These are phyloP conservation scores for Phyto melanocephala DNA, from an alignment of 2,888 invertebrate species.

Conservation along the genomic window DNA sequence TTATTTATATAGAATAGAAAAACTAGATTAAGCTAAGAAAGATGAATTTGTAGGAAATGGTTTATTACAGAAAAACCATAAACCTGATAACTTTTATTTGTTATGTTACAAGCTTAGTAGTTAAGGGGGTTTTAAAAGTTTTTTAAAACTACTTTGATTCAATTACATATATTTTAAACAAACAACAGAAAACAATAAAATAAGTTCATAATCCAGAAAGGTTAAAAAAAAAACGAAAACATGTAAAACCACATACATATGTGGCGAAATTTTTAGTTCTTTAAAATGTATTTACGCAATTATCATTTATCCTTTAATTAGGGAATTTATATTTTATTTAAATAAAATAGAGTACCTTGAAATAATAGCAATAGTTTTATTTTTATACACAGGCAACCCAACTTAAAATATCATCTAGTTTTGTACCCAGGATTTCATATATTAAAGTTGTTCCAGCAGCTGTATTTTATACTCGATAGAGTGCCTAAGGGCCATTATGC, in stretches of 20 bases:
- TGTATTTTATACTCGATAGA: too few relatives aligned
- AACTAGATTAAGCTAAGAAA: constrained; percentile 38
- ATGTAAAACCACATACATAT: too few relatives aligned
- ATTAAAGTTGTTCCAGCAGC: too few relatives aligned
- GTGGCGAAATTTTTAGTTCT: too few relatives aligned
- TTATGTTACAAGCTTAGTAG: constrained; percentile 60
- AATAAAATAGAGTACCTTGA: constrained; percentile 23
- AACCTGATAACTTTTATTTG: constrained; percentile 27
- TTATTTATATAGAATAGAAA: not conserved
- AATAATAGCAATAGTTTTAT: constrained; percentile 38
- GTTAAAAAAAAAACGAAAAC: too few relatives aligned
- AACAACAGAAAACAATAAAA: too few relatives aligned
- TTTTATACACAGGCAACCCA: not conserved
- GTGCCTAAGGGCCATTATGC: too few relatives aligned
- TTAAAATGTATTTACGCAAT: too few relatives aligned
- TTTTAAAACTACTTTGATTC: not conserved
- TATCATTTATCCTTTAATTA: too few relatives aligned
- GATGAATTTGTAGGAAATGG: not conserved
- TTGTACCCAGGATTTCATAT: constrained; percentile 16
- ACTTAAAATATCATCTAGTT: not conserved
- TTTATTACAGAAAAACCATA: not conserved
- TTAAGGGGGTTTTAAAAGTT: constrained; percentile 49
- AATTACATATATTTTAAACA: not conserved
- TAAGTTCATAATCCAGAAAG: too few relatives aligned
- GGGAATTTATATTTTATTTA: constrained; percentile 6